Percentiles rank a stretch among this genome's conserved stretches.
phyloP scores from a whole-genome alignment of 2,797 vertebrate genomes.

The Amphiprion clarkii region DNA sequence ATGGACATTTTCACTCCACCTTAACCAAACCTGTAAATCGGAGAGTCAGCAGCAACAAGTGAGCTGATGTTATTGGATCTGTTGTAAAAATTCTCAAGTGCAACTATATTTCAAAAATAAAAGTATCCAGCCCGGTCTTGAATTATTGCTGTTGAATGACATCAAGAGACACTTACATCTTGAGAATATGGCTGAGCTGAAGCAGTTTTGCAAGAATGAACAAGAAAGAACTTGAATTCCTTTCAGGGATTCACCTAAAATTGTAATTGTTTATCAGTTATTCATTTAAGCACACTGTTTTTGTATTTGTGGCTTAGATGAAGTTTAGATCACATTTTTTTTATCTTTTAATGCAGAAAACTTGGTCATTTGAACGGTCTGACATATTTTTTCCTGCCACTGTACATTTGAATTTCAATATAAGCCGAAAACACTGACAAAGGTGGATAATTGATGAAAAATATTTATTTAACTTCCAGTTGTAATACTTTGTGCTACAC shows the following conservation, averaged over 20 bases:
- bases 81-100: background rate
- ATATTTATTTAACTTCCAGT: slow-evolving; percentile 48
- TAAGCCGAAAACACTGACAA: slow-evolving; percentile 5
- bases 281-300: background rate
- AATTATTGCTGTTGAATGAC: background rate
- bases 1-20: too few species aligned
- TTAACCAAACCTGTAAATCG: too few species aligned
- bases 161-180: background rate
- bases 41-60: too few species aligned
- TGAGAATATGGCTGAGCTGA: background rate
- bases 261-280: background rate
- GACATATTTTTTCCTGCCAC: too few species aligned
- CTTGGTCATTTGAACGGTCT: background rate
- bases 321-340: background rate
- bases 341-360: background rate
- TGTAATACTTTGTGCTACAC: background rate
- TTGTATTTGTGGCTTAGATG: background rate
- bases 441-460: background rate
- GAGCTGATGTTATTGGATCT: too few species aligned
- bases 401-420: background rate
- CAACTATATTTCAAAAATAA: background rate
- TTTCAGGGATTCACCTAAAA: background rate
- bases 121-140: too few species aligned
- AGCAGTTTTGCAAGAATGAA: background rate
- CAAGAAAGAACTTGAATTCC: background rate